Evolutionary conservation across 2,888 invertebrate genomes (phyloP).

Genomic region (Philereme vetulata): DNA sequence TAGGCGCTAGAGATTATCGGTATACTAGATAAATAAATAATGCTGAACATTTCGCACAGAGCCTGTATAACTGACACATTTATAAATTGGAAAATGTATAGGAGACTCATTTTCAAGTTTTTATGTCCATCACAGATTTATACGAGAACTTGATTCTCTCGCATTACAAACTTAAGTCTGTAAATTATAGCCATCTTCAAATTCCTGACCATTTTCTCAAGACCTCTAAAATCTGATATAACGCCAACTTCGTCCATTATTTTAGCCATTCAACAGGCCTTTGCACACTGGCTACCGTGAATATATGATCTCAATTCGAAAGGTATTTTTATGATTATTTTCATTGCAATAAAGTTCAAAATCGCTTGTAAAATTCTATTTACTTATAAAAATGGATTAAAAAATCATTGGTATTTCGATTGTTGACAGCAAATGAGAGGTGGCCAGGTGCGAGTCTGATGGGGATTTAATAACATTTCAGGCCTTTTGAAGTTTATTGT

Average conservation of each 20-base stretch:
- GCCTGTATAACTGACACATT: no score
- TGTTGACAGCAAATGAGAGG: conserved; percentile 50
- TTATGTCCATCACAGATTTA: conserved; percentile 4
- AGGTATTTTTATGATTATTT: conserved; percentile 37
- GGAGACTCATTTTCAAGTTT: no score
- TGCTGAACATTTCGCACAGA: no score
- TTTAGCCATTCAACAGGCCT: conserved; percentile 13
- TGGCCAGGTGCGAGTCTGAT: conserved; percentile 46
- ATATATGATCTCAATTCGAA: conserved; percentile 20
- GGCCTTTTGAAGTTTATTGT: conserved; percentile 1
- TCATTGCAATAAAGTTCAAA: conserved; percentile 35
- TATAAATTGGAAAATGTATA: no score
- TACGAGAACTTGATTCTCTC: conserved; percentile 6
- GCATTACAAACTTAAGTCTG: conserved; percentile 14
- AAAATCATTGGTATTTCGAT: conserved; percentile 46
- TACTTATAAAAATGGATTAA: conserved; percentile 45
- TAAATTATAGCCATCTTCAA: conserved; percentile 25
- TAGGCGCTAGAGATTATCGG: conserved; percentile 31
- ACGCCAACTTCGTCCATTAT: conserved; percentile 26
- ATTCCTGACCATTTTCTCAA: conserved; percentile 36
- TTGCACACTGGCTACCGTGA: conserved; percentile 8
- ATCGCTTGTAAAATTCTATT: conserved; percentile 27
- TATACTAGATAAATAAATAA: no score
- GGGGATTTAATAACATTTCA: conserved; percentile 26
- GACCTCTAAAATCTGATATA: conserved; percentile 48